These are phyloP conservation scores for Gastrophryne carolinensis DNA, from an alignment of 2,797 vertebrate species.

Conservation along the genomic window DNA sequence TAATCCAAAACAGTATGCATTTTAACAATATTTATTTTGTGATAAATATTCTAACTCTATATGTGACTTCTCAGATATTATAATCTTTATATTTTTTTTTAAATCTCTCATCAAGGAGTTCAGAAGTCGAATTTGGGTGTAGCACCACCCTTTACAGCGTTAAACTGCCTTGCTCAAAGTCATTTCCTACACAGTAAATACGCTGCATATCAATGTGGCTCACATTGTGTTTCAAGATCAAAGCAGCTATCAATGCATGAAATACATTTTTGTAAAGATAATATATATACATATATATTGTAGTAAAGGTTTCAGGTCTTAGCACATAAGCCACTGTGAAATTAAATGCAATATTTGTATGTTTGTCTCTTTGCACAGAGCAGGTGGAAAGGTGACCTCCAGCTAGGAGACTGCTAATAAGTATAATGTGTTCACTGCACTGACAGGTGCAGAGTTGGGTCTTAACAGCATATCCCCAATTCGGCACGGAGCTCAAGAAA, in stretches of 20 bases:
- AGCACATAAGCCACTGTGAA: background rate
- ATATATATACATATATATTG: background rate
- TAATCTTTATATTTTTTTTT: too few species aligned
- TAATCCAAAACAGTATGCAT: too few species aligned
- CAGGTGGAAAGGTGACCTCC: slow-evolving; percentile 14
- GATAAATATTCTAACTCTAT: too few species aligned
- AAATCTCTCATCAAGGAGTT: slow-evolving; percentile 8
- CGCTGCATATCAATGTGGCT: too few species aligned
- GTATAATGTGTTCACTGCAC: background rate
- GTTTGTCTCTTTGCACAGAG: background rate
- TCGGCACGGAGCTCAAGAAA: background rate
- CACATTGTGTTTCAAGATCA: too few species aligned
- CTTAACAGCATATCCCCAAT: background rate
- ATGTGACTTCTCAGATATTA: too few species aligned
- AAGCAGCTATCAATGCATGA: too few species aligned
- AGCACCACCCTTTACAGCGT: too few species aligned
- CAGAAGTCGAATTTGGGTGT: background rate
- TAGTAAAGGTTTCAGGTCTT: background rate
- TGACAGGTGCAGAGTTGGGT: background rate
- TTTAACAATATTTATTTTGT: too few species aligned
- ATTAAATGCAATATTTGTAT: background rate
- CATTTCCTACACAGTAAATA: too few species aligned
- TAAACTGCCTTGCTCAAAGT: too few species aligned
- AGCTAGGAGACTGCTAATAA: background rate
- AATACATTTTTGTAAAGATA: background rate